These are phyloP conservation scores for Synanthedon tipuliformis DNA, from an alignment of 2,888 invertebrate species.

Conservation along the genomic window DNA sequence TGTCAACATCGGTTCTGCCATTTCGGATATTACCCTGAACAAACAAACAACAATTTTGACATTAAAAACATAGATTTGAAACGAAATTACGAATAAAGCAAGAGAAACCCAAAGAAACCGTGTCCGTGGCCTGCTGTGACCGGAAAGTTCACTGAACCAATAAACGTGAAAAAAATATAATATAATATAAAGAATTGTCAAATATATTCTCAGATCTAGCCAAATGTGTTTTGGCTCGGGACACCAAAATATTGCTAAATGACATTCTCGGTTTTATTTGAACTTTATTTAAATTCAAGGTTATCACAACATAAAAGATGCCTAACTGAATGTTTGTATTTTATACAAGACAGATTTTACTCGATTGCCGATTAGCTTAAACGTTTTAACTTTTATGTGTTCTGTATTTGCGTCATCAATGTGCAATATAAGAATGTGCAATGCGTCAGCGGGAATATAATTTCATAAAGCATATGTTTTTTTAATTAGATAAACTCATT, in stretches of 20 bases:
- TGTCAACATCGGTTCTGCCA: no score
- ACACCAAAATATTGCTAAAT: slow-evolving; percentile 7
- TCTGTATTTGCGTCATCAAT: not conserved
- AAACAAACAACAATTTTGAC: no score
- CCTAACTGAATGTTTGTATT: not conserved
- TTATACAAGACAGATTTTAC: not conserved
- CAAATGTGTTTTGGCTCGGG: slow-evolving; percentile 10
- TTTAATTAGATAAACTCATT: no score
- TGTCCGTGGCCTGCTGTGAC: slow-evolving; percentile 28
- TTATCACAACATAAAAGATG: no score
- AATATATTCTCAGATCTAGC: slow-evolving; percentile 20
- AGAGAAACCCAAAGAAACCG: slow-evolving; percentile 16
- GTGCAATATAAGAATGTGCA: not conserved
- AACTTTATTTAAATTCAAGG: not conserved
- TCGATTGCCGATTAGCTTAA: not conserved
- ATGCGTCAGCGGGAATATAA: not conserved
- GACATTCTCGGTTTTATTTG: not conserved
- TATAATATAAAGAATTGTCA: slow-evolving; percentile 13
- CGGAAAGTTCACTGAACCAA: slow-evolving; percentile 42
- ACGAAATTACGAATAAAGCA: not conserved
- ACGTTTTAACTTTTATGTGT: not conserved
- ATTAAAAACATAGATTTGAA: no score
- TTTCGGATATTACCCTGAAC: no score
- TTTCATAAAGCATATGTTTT: not conserved
- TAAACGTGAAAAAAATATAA: slow-evolving; percentile 5